Evolutionary conservation across 92 coral and sea anemone genomes (phyloP).

Genomic region (Isaurus tuberculatus): DNA sequence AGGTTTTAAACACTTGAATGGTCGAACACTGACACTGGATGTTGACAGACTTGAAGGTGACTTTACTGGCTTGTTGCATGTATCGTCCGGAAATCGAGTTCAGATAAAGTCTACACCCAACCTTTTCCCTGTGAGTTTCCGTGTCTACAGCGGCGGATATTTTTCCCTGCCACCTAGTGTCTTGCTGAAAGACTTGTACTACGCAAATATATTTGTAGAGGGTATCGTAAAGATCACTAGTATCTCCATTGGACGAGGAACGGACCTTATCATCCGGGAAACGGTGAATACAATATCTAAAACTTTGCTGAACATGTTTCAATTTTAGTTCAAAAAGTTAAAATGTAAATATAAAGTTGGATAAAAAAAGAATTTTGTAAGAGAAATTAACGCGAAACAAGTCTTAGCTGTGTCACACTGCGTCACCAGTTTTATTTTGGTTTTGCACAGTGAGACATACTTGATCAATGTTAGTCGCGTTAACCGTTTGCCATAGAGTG

Average conservation of each 20-base stretch:
- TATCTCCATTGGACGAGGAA: slow-evolving; percentile 65
- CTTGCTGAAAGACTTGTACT: slow-evolving; percentile 61
- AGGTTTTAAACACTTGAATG: slow-evolving; percentile 43
- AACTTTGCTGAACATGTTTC: too few relatives aligned
- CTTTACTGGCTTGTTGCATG: slow-evolving; percentile 65
- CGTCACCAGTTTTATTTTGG: too few relatives aligned
- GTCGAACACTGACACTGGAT: slow-evolving; percentile 37
- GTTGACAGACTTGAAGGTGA: slow-evolving; percentile 71
- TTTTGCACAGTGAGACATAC: too few relatives aligned
- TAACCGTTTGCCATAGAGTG: too few relatives aligned
- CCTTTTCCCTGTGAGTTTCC: slow-evolving; percentile 77
- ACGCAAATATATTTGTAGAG: slow-evolving; percentile 62
- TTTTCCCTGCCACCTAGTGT: slow-evolving; percentile 65
- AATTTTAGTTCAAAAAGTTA: too few relatives aligned
- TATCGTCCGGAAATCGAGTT: slow-evolving; percentile 60
- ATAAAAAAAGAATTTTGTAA: too few relatives aligned
- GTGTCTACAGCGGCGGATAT: slow-evolving; percentile 69
- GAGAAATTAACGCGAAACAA: too few relatives aligned
- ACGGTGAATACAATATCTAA: slow-evolving; percentile 52
- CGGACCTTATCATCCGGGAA: slow-evolving; percentile 46
- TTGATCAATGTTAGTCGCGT: too few relatives aligned
- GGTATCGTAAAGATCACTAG: slow-evolving; percentile 59
- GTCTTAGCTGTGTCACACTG: too few relatives aligned
- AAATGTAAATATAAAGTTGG: too few relatives aligned
- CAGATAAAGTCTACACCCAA: slow-evolving; percentile 64